A percentile compares a stretch with the other conserved stretches of the same genome.
Conservation (phyloP, 2,113 vertebrate genomes). For the Prietella phreatophila region DNA sequence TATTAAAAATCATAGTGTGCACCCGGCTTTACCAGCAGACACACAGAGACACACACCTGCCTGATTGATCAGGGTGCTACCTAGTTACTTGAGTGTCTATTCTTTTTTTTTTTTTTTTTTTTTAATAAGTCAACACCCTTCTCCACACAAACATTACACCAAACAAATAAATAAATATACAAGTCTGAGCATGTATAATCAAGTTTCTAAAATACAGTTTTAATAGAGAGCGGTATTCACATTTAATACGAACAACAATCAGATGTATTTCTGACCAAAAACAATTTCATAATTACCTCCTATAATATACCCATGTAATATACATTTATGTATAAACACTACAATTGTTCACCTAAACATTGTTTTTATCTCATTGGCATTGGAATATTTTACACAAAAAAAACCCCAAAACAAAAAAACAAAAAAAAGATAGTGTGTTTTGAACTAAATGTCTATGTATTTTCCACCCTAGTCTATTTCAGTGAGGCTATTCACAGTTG, state of each 20-base stretch:
- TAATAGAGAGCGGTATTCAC: conserved; percentile 5
- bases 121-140: neutral
- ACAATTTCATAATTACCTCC: neutral
- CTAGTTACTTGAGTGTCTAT: neutral
- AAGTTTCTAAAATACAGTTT: conserved; percentile 21
- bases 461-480: neutral
- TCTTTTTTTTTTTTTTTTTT: neutral
- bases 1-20: no score
- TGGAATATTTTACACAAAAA: no score
- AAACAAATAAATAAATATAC: neutral
- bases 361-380: neutral
- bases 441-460: neutral
- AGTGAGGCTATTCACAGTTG: neutral
- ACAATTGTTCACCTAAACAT: neutral
- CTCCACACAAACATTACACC: neutral
- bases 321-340: neutral
- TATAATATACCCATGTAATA: neutral
- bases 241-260: conserved; percentile 21
- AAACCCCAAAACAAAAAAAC: no score
- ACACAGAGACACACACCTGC: neutral
- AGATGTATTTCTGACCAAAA: neutral
- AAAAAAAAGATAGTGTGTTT: neutral
- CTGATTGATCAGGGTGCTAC: conserved; percentile 18
- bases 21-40: no score
- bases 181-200: neutral